Percentiles rank a stretch among this genome's conserved stretches.
Conservation (phyloP, 2,888 invertebrate genomes). For the Allacma fusca region DNA sequence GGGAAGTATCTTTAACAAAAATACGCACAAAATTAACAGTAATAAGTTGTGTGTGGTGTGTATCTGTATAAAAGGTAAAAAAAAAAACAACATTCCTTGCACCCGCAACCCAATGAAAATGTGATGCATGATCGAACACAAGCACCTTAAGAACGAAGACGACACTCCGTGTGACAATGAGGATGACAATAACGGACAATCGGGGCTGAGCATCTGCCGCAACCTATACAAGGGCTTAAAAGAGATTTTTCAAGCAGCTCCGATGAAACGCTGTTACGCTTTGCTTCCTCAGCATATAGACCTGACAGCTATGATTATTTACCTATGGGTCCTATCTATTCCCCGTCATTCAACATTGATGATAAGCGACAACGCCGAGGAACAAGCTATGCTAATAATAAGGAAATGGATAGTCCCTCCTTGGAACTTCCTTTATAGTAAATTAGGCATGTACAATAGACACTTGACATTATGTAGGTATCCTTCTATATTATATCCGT, state of each 20-base stretch:
- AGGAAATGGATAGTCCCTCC: constrained; percentile 19
- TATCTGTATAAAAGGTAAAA: not conserved
- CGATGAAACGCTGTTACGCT: constrained; percentile 2
- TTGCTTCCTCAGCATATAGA: not conserved
- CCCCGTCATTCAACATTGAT: constrained; percentile 26
- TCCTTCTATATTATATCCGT: too few species aligned
- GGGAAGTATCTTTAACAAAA: not conserved
- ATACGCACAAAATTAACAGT: constrained; percentile 12
- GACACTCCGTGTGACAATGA: constrained; percentile 46
- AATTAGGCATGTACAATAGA: not conserved
- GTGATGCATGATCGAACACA: constrained; percentile 35
- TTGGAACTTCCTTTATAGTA: not conserved
- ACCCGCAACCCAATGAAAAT: constrained; percentile 32
- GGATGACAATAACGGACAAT: constrained; percentile 44
- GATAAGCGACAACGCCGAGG: not conserved
- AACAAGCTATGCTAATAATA: constrained; percentile 18
- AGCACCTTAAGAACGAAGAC: constrained; percentile 41
- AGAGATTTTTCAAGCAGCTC: not conserved
- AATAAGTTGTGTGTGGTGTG: not conserved
- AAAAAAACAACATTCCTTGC: constrained; percentile 14
- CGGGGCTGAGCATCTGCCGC: constrained; percentile 40
- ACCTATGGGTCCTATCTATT: constrained; percentile 20
- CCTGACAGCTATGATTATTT: constrained; percentile 19
- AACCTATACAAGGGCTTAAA: constrained; percentile 30
- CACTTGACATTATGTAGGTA: too few species aligned